Base-by-base conservation (phyloP, 2,113 vertebrate species). In the Stegastes partitus region DNA sequence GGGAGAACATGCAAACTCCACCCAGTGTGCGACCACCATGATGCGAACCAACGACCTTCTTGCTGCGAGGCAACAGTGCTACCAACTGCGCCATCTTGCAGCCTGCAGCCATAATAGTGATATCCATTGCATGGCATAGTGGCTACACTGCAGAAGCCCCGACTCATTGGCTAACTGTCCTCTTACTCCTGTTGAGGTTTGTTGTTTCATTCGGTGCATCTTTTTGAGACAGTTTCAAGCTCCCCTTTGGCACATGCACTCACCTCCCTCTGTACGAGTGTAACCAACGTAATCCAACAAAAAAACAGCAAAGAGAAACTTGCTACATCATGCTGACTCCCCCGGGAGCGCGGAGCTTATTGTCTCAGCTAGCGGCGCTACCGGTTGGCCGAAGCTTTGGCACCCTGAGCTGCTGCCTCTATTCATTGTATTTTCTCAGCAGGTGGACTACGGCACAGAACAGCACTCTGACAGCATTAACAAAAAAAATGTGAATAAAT, bases 261-360 rank as follows among this genome's bases (percentile, higher is more conserved):
- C 25, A 10, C 16, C 37, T 61, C 51, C 39, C 51, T 37, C 22
- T 68, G 47, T 37, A 55, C 28, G 45, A 37, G 16, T 56, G 50
- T 65, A 59, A 81, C 62, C 51, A 81, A 64, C 25, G 42, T 11
- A 58, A 53, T 77, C 37, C 47, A 84, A 82, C 45, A 68, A 66
- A 68, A 66, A 78, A 79, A 79, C 53, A 73, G 53, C 68, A 18
- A 65, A 70, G 66, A 74, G 64, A 79, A 68, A 79, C 70, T 74
- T 68, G 59, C 58, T 49, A 67, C 63, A 66, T 71, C 39, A 79
- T 19, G 19, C 34, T 34, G 39, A 72, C 39, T 73, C 69, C 45
- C 79, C 55, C 56, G 39, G 68, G 68, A 56, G 37, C 61, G 64
- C 5, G 21, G 47, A 34, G 59, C 65, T 63, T 66, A 75, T 71